Conservation (phyloP, 2,888 invertebrate species). For the Melangyna quadrimaculata region DNA sequence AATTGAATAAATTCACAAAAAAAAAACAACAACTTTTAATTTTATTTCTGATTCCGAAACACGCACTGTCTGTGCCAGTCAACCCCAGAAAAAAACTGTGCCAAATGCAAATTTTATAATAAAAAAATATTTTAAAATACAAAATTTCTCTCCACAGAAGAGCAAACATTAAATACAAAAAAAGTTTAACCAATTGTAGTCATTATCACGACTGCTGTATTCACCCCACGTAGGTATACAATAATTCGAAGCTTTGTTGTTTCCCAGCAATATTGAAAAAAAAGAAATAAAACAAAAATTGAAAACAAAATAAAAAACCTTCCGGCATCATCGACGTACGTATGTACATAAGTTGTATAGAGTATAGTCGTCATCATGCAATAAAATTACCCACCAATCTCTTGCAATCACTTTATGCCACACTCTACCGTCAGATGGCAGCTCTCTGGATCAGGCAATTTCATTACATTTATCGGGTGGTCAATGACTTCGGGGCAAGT, state of each 20-base stretch:
- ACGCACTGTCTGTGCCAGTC: neutral
- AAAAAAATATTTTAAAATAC: neutral
- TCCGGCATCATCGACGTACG: constrained; percentile 17
- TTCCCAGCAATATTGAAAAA: neutral
- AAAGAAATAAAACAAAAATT: neutral
- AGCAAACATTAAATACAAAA: neutral
- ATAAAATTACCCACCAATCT: constrained; percentile 54
- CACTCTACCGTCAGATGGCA: constrained; percentile 55
- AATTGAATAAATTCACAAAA: constrained; percentile 42
- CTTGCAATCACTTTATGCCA: constrained; percentile 24
- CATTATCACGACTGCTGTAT: constrained; percentile 49
- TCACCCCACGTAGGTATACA: constrained; percentile 31
- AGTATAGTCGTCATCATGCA: constrained; percentile 15
- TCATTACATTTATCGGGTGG: constrained; percentile 62
- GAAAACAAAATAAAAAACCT: constrained; percentile 24
- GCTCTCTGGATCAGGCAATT: constrained; percentile 54
- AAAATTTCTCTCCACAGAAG: constrained; percentile 9
- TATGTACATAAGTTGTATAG: too few relatives aligned
- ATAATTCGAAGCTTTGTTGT: constrained; percentile 10
- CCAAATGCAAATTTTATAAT: constrained; percentile 56
- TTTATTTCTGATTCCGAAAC: neutral
- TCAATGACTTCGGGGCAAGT: constrained; percentile 63
- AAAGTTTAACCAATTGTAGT: constrained; percentile 49
- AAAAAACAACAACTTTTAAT: too few relatives aligned
- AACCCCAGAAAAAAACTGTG: constrained; percentile 41